phyloP scores from a whole-genome alignment of 2,888 invertebrate species.

The Andricus quercusramuli region DNA sequence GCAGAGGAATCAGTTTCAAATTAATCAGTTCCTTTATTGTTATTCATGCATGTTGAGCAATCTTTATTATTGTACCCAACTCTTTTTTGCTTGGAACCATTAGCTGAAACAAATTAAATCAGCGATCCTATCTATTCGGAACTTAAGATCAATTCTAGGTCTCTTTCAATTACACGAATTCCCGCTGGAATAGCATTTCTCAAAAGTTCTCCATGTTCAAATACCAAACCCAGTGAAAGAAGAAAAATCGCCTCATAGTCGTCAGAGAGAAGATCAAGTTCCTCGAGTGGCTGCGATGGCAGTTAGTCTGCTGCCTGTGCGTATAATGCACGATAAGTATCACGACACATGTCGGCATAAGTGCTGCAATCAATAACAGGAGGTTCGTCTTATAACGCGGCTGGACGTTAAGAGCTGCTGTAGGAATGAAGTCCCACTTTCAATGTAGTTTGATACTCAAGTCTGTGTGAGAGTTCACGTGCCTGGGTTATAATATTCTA shows the following conservation, averaged over 20 bases:
- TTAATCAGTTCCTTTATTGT: background rate
- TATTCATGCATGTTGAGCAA: background rate
- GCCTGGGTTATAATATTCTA: conserved; percentile 28
- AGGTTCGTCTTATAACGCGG: conserved; percentile 63
- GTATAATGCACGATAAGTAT: conserved; percentile 70
- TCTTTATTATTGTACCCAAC: background rate
- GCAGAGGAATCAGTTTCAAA: too few species aligned
- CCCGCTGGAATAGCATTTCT: background rate
- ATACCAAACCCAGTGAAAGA: background rate
- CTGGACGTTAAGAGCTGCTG: conserved; percentile 55
- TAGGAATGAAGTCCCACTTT: conserved; percentile 43
- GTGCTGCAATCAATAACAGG: conserved; percentile 73
- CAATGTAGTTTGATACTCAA: conserved; percentile 12
- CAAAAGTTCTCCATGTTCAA: background rate
- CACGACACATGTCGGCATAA: conserved; percentile 74
- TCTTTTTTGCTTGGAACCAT: background rate
- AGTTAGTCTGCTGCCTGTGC: background rate
- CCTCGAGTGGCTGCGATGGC: background rate
- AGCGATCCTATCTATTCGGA: background rate
- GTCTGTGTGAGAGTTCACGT: conserved; percentile 44
- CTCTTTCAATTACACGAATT: background rate
- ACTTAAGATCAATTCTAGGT: background rate
- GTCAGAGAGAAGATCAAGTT: background rate
- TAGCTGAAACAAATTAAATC: background rate
- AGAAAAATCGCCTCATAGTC: background rate